A percentile compares a stretch with the other conserved stretches of the same genome.
phyloP scores from a whole-genome alignment of 2,113 vertebrate species.

The Neodon shergylaensis region DNA sequence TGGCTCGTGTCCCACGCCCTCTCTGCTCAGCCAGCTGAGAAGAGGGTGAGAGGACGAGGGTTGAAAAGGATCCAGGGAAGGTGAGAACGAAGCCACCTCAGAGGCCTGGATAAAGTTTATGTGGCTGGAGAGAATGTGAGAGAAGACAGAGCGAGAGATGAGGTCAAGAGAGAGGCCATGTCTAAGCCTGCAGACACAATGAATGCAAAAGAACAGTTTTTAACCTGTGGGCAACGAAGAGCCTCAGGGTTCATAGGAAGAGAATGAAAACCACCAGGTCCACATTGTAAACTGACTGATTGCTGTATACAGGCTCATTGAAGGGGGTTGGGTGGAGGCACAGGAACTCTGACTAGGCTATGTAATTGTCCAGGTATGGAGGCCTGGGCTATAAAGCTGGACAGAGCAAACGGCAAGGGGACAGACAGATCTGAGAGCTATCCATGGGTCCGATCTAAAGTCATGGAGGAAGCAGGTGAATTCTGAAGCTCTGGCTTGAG shows the following conservation, averaged over 20 bases:
- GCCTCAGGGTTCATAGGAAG: neutral
- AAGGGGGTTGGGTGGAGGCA: neutral
- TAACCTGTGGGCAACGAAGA: neutral
- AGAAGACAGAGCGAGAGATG: neutral
- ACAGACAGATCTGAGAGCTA: neutral
- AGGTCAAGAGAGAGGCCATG: neutral
- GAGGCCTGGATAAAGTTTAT: neutral
- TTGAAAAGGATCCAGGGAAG: neutral
- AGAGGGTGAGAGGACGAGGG: neutral
- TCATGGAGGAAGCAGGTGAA: neutral
- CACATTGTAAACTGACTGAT: neutral
- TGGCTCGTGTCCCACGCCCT: neutral
- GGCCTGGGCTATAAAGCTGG: neutral
- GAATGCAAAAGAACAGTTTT: neutral
- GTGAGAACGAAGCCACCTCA: neutral
- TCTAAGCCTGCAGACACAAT: neutral
- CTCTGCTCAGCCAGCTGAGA: neutral
- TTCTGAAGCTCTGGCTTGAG: neutral
- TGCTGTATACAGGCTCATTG: neutral
- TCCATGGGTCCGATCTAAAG: too few species aligned
- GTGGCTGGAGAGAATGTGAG: neutral
- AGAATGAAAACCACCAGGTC: neutral
- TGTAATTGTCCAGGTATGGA: neutral
- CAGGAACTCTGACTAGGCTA: neutral
- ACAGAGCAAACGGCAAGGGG: neutral